phyloP scores from a whole-genome alignment of 1,140 invertebrate genomes.

The honey bee (Apis mellifera) region Amel_HAv3.1 CM009934.2:11518501-11519000 shows the following conservation, averaged over 20 bases:
- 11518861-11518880: background rate
- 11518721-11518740: background rate
- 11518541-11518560: background rate
- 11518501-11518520: background rate
- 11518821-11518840: background rate
- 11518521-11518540: background rate
- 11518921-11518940: background rate
- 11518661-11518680: background rate
- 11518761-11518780: no score
- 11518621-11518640: background rate
- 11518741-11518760: no score
- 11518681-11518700: constrained; percentile 2
- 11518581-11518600: background rate
- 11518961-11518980: background rate
- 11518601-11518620: background rate
- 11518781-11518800: background rate
- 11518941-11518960: no score
- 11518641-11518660: background rate
- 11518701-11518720: no score
- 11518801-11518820: background rate
- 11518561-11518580: background rate
- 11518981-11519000: background rate
- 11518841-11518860: background rate
- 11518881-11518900: background rate
- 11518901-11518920: background rate